Conservation (phyloP, 2,797 vertebrate species). For the Echeneis naucrates region DNA sequence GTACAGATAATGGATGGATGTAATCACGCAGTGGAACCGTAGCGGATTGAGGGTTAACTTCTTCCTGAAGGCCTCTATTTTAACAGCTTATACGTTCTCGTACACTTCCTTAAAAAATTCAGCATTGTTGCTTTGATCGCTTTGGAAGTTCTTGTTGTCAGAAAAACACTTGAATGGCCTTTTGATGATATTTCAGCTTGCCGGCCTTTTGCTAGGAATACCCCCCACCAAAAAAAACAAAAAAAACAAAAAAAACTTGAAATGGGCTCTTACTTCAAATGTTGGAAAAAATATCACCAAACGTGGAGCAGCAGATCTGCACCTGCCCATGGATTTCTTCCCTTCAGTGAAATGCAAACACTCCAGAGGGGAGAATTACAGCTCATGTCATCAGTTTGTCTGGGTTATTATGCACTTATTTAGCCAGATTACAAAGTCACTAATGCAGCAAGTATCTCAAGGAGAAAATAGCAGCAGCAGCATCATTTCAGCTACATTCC, state of each 20-base stretch:
- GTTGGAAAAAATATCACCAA: slow-evolving; percentile 59
- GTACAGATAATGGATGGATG: too few species aligned
- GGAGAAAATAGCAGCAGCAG: slow-evolving; percentile 18
- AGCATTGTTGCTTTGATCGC: slow-evolving; percentile 49
- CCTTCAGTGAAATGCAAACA: slow-evolving; percentile 23
- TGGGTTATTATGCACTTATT: slow-evolving; percentile 20
- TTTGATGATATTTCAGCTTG: slow-evolving; percentile 30
- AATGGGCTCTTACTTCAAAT: slow-evolving; percentile 3
- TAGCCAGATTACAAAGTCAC: slow-evolving; percentile 35
- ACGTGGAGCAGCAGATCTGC: slow-evolving; percentile 11
- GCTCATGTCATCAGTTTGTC: neutral
- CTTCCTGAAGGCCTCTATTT: neutral
- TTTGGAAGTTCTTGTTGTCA: neutral
- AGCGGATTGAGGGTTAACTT: neutral
- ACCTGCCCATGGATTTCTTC: slow-evolving; percentile 36
- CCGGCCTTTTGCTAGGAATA: neutral
- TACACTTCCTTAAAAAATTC: slow-evolving; percentile 10
- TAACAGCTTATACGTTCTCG: neutral
- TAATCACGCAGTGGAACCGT: neutral
- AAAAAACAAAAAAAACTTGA: too few species aligned
- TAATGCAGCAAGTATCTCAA: slow-evolving; percentile 6
- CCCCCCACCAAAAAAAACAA: neutral
- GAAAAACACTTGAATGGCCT: slow-evolving; percentile 34
- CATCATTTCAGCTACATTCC: slow-evolving; percentile 35
- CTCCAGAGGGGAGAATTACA: slow-evolving; percentile 4